Evolutionary conservation across 2,888 invertebrate genomes (phyloP), one percentile per base, ranked within the genome.

Genomic region (Lottia gigantea): DNA sequence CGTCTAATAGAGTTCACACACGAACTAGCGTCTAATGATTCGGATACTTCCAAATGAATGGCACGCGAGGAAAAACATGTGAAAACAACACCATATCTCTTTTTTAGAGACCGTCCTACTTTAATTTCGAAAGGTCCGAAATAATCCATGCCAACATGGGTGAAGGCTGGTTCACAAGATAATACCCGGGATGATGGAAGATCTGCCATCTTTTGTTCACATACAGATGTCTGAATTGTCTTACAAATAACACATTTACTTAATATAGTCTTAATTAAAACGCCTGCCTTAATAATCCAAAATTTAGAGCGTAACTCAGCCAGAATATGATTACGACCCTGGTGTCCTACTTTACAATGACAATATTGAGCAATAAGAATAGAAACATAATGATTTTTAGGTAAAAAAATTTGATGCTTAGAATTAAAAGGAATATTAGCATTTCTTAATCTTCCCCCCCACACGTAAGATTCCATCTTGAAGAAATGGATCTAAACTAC

Each of bases 1-100:
- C 71, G 14, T 15, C 64, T 25, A 15, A 73, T 63, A 19, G 55
- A 63, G 67, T 67, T 64, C 12, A 73, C 67, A 40, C 72, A 73
- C 11, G 71, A 61, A 25, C 55, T 62, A 46, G 73, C 68, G 47
- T 71, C 67, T 6, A 75, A 61, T n/a, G 71, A 64, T 19, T 66
- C 62, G 1, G 71, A 64, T 16, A 74, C 67, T 65, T 76, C 74
- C 11, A 76, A 40, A 47, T 76, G 74, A 19, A 72, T 64, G 1
- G 74, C 76, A 31, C 74, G 31, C 1, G 62, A 55, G 49, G 64
- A 19, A 7, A 72, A 45, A 47, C 76, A 75, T 12, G 76, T 76
- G 40, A 76, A 76, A 16, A 75, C 66, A 16, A 74, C 73, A 19
- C 73, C 76, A 67, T 76, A 76, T 46, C 74, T 55, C 40, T 76